Evolutionary conservation across 2,888 invertebrate genomes (phyloP), one percentile per base, ranked within the genome.

Genomic region (Lycocerus yunnanus): DNA sequence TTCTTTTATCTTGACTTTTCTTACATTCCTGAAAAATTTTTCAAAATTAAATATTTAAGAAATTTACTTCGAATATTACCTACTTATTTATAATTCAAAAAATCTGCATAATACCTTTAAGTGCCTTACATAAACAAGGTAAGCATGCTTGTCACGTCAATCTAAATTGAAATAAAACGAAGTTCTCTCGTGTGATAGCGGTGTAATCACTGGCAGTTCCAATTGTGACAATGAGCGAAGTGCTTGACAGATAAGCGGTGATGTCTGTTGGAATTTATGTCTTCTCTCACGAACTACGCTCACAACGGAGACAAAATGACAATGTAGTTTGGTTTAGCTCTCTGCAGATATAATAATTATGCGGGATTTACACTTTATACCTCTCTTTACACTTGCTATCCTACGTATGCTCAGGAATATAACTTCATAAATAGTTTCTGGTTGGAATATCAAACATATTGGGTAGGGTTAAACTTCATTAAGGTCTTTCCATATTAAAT

Each of bases 211-310:
- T 68, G 75, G 72, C 74, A 74, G 77, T 77, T 80, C 77, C 79
- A 79, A 79, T 80, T 80, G 81, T 80, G 77, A 80, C 79, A 80
- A 80, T 80, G 81, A 79, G 80, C 74, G 70, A 78, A 81, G 79
- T 80, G 78, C 77, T 77, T 80, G 79, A 78, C 81, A 80, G 81
- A 81, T 81, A 81, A 80, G 79, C 77, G 77, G 71, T 69, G 75
- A 68, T 71, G 76, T 73, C 77, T 72, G 69, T 68, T 68, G 68
- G 74, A 78, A 78, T 78, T 79, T 78, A 80, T 76, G 76, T 78
- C 78, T 78, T 74, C 79, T 73, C 79, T 74, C 68, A 68, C 74
- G 74, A 74, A 74, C 71, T 74, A 43, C 58, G 76, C 70, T 74
- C 69, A 72, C 77, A 76, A 76, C 67, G 68, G 65, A 71, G 74